Conservation (phyloP, 2,113 vertebrate species). For the Protobothrops flavoviridis region DNA sequence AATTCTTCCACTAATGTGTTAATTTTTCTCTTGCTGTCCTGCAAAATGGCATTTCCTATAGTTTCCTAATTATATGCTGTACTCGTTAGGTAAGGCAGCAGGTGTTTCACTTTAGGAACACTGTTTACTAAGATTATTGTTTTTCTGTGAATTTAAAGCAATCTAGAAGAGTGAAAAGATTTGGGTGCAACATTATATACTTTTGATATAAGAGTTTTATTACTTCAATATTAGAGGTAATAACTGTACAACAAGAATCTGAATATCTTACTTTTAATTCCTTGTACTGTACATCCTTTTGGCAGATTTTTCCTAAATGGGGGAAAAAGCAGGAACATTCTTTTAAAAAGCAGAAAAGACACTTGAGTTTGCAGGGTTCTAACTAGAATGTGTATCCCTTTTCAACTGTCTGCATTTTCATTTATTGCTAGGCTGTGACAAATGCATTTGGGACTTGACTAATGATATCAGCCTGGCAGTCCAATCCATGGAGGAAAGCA, state of each 20-base stretch:
- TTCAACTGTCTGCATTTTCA: conserved; percentile 5
- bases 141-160: background rate
- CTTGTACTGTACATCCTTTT: background rate
- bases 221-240: background rate
- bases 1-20: background rate
- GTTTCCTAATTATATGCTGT: background rate
- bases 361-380: background rate
- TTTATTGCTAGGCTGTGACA: conserved; percentile 83
- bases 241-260: background rate
- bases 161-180: background rate
- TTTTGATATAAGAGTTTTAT: background rate
- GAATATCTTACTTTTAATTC: background rate
- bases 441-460: conserved; percentile 93
- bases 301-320: background rate
- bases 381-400: background rate
- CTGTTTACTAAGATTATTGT: background rate
- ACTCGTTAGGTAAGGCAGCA: background rate
- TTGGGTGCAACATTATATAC: background rate
- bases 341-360: background rate
- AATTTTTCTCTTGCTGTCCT: background rate
- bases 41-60: background rate
- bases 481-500: conserved; percentile 83
- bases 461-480: conserved; percentile 83
- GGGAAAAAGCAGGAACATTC: background rate
- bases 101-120: background rate